Evolutionary conservation across 2,888 invertebrate genomes (phyloP).

Genomic region (Lasioglossum villosulum): DNA sequence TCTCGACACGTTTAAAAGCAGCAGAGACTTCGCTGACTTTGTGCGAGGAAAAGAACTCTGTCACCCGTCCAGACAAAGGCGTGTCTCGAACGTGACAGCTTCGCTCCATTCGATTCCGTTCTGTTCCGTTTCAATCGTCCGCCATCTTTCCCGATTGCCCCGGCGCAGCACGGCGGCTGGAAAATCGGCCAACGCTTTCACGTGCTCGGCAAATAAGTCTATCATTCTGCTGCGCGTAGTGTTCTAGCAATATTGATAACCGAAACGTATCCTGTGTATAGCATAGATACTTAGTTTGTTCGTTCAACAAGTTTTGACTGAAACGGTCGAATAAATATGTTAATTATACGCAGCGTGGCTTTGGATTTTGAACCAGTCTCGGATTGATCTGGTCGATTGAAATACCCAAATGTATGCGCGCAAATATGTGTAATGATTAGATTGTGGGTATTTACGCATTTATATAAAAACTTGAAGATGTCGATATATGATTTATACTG

Average conservation of each 20-base stretch:
- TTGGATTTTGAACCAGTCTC: not conserved
- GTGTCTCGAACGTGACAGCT: constrained; percentile 59
- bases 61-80: constrained; percentile 64
- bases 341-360: not conserved
- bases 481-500: too few species aligned
- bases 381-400: not conserved
- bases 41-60: constrained; percentile 37
- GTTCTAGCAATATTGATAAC: not conserved
- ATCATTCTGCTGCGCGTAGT: not conserved
- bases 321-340: not conserved
- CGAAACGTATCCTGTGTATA: not conserved
- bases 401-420: not conserved
- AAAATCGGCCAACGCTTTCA: not conserved
- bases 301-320: not conserved
- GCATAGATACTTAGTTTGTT: not conserved
- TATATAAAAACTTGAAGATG: too few species aligned
- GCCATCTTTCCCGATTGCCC: not conserved
- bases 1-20: constrained; percentile 41
- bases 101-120: constrained; percentile 53
- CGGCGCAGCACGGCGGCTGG: not conserved
- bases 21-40: constrained; percentile 3
- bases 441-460: too few species aligned
- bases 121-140: constrained; percentile 31
- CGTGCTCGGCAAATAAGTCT: not conserved
- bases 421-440: too few species aligned